Conservation (phyloP, 2,113 vertebrate genomes). For the Melierax canorus region DNA sequence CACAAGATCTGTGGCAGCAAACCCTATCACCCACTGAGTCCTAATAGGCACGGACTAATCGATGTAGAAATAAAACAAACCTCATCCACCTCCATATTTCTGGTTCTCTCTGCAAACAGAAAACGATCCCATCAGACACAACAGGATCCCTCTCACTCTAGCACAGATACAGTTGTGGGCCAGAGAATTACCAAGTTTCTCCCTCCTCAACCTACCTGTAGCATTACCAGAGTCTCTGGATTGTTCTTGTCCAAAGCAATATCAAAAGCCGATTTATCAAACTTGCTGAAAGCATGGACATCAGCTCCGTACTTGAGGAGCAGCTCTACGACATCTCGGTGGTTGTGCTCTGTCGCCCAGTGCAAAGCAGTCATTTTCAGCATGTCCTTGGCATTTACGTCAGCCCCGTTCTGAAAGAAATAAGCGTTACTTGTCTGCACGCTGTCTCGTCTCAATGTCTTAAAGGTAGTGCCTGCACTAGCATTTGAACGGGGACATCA, state of each 20-base stretch:
- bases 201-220: constrained; percentile 70
- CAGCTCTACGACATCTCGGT: constrained; percentile 80
- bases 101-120: neutral
- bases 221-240: constrained; percentile 74
- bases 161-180: rapidly evolving
- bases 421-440: neutral
- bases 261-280: constrained; percentile 90
- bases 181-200: neutral
- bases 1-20: rapidly evolving
- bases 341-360: constrained; percentile 89
- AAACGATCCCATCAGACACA: neutral
- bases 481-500: neutral
- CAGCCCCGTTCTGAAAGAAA: constrained; percentile 82
- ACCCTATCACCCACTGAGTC: neutral
- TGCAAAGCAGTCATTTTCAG: constrained; percentile 94
- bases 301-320: constrained; percentile 86
- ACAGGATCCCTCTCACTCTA: neutral
- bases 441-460: rapidly evolving
- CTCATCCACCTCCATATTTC: neutral
- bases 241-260: constrained; percentile 88
- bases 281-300: constrained; percentile 87
- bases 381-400: constrained; percentile 95
- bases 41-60: rapidly evolving
- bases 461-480: too few relatives aligned
- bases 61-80: neutral